A percentile compares a stretch with the other conserved stretches of the same genome.
phyloP scores from a whole-genome alignment of 1,140 invertebrate species.

The Plutomurus gul region DNA sequence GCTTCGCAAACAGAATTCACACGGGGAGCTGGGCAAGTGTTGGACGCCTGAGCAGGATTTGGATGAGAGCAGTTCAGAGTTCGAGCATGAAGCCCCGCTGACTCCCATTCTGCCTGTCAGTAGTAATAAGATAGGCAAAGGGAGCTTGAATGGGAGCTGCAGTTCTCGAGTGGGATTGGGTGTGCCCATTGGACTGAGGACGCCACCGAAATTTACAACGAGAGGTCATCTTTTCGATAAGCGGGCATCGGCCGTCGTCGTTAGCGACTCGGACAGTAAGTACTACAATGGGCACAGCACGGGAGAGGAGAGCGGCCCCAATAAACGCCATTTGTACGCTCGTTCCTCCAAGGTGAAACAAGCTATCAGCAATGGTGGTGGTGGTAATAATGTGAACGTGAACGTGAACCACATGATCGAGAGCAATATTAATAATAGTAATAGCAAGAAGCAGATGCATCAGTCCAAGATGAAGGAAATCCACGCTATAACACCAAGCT shows the following conservation, averaged over 20 bases:
- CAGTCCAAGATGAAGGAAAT: not conserved
- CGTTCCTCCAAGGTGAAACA: constrained; percentile 37
- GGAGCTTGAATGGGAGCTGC: not conserved
- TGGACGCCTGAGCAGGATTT: constrained; percentile 85
- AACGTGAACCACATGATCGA: no score
- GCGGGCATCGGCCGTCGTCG: not conserved
- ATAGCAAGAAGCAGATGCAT: not conserved
- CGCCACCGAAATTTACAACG: constrained; percentile 66
- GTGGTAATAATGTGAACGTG: not conserved
- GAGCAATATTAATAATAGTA: no score
- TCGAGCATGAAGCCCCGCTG: constrained; percentile 63
- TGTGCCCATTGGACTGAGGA: constrained; percentile 47
- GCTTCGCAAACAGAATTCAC: constrained; percentile 18
- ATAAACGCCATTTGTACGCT: constrained; percentile 37
- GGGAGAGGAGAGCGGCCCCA: not conserved
- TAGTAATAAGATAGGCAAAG: constrained; percentile 55
- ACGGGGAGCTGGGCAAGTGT: constrained; percentile 34
- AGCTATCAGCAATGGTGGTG: not conserved
- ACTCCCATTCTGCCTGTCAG: not conserved
- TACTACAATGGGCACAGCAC: constrained; percentile 6
- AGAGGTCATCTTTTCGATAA: constrained; percentile 67
- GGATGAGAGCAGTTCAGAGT: constrained; percentile 68
- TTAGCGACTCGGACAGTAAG: constrained; percentile 33
- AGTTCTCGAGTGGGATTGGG: constrained; percentile 40
- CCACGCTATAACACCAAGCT: not conserved